phyloP scores from a whole-genome alignment of 2,797 vertebrate genomes.

The Pipistrellus pygmaeus region DNA sequence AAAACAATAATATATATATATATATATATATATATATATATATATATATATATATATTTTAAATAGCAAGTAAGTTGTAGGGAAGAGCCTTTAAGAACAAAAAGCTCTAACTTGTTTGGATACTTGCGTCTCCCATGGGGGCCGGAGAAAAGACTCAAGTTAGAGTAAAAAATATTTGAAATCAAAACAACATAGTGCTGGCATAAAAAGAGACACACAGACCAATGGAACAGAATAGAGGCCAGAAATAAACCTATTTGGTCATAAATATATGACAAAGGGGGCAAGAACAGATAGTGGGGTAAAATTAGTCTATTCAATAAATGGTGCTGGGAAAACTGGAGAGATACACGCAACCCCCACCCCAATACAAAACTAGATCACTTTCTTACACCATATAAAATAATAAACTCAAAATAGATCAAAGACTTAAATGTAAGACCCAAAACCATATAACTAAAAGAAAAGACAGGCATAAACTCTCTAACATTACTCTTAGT shows the following conservation, averaged over 20 bases:
- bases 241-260: background rate
- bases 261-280: background rate
- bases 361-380: background rate
- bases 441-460: background rate
- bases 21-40: too few relatives aligned
- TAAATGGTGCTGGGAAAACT: background rate
- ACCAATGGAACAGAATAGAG: background rate
- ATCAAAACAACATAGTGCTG: background rate
- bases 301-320: background rate
- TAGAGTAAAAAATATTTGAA: slow-evolving; percentile 18
- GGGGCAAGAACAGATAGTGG: background rate
- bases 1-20: background rate
- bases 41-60: too few relatives aligned
- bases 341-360: background rate
- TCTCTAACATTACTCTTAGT: background rate
- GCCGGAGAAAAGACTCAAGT: slow-evolving; percentile 16
- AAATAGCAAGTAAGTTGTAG: background rate
- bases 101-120: background rate
- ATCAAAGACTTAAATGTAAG: background rate
- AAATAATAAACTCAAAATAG: background rate
- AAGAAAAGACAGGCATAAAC: background rate
- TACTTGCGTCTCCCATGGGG: background rate
- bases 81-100: slow-evolving; percentile 26
- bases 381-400: background rate
- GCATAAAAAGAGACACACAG: background rate